Percentiles rank a stretch among this genome's conserved stretches.
Evolutionary conservation across 1,140 invertebrate genomes (phyloP).

Genomic region (Pogonomyrmex barbatus): DNA sequence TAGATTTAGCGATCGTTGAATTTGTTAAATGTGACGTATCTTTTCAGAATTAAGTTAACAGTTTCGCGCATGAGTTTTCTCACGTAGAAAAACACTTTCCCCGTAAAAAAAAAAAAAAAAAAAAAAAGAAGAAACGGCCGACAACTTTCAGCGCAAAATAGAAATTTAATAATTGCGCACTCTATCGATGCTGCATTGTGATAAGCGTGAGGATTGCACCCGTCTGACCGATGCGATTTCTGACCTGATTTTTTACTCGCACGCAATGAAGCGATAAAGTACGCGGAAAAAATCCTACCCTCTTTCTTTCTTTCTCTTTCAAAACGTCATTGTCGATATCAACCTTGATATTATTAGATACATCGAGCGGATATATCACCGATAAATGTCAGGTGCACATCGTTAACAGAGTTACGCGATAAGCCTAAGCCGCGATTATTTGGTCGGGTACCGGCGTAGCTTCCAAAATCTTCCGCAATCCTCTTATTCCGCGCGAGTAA

Average conservation of each 20-base stretch:
- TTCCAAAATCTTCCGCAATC: background rate
- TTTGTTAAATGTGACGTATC: constrained; percentile 21
- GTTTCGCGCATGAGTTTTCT: constrained; percentile 15
- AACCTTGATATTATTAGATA: background rate
- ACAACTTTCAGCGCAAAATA: background rate
- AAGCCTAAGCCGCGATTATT: constrained; percentile 5
- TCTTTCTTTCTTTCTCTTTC: background rate
- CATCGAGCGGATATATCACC: background rate
- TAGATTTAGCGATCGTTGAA: background rate
- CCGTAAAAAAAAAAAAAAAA: background rate
- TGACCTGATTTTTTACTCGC: constrained; percentile 2
- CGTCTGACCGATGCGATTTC: background rate
- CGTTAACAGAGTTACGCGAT: background rate
- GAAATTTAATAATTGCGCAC: constrained; percentile 14
- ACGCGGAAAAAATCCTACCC: background rate
- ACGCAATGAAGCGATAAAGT: constrained; percentile 16
- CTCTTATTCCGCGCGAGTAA: constrained; percentile 6
- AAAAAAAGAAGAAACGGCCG: background rate
- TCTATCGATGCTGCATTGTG: background rate
- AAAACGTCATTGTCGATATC: background rate
- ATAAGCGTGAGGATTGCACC: background rate
- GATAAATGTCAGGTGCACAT: background rate
- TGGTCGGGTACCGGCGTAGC: no score
- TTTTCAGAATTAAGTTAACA: constrained; percentile 20
- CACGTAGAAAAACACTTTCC: constrained; percentile 13